These are phyloP conservation scores for Lycopodina hypogea DNA, from an alignment of 37 sponge, comb jelly and placozoan species.

Conservation along the genomic window DNA sequence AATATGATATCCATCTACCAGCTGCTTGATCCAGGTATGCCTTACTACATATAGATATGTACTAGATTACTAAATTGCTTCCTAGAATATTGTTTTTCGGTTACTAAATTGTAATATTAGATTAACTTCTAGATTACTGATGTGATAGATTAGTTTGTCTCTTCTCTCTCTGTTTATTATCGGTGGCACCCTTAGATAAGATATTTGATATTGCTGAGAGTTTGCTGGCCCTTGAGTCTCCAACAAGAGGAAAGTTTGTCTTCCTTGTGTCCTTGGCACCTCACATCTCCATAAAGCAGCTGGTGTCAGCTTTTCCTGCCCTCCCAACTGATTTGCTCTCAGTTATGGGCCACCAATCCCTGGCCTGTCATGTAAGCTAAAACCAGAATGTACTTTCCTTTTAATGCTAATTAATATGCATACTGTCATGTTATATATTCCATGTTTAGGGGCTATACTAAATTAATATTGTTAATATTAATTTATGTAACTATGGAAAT, in stretches of 20 bases:
- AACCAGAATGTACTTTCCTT: too few relatives aligned
- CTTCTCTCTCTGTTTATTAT: background rate
- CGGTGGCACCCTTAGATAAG: slow-evolving; percentile 15
- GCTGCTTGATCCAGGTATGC: slow-evolving; percentile 36
- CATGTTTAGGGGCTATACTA: too few relatives aligned
- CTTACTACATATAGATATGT: too few relatives aligned
- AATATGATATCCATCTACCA: slow-evolving; percentile 29
- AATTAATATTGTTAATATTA: too few relatives aligned
- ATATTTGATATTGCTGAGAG: slow-evolving; percentile 11
- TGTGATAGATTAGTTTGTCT: too few relatives aligned
- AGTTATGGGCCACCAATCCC: slow-evolving; percentile 69
- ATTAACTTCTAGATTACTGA: background rate
- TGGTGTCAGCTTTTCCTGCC: slow-evolving; percentile 22
- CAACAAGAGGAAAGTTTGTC: slow-evolving; percentile 59
- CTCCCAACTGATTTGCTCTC: slow-evolving; percentile 58
- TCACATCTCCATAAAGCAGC: slow-evolving; percentile 5
- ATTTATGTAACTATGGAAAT: too few relatives aligned
- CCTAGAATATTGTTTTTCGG: too few relatives aligned
- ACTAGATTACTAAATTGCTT: too few relatives aligned
- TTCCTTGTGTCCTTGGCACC: slow-evolving; percentile 32
- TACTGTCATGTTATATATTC: too few relatives aligned
- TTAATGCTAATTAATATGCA: too few relatives aligned
- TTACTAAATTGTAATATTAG: too few relatives aligned
- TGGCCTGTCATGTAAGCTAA: slow-evolving; percentile 66
- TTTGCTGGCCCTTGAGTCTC: slow-evolving; percentile 35